Base-by-base conservation (phyloP, 2,888 invertebrate genomes). In the Xestia sexstrigata region DNA sequence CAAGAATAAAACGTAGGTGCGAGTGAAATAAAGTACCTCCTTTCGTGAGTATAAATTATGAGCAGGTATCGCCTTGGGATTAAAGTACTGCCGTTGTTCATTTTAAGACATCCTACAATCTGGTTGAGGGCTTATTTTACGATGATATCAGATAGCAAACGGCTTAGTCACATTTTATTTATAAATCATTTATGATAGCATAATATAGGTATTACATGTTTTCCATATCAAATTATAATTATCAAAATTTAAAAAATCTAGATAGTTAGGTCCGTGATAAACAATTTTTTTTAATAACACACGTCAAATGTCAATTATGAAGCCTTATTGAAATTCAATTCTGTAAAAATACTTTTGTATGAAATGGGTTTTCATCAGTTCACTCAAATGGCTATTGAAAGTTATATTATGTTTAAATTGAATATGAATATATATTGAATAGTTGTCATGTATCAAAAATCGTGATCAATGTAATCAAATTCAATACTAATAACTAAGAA, bases 91-190 rank as follows among this genome's bases (percentile, higher is more conserved):
- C 47, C 75, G 68, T 78, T 70, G 73, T 78, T 78, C 47, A 77
- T 78, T 76, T 82, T 78, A 84, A 79, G 72, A 68, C 72, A n/a
- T 63, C 39, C 42, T 70, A 63, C 78, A 84, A 78, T 84, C 72
- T 81, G 69, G 49, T 39, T 23, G 45, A 45, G 62, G 3, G n/a
- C 17, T 17, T 15, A 49, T 84, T 81, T 74, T 55, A 76, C 58
- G 35, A 74, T 58, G 26, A 76, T 66, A 69, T 69, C 58, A 70
- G 20, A 39, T 73, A 58, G 45, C 45, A 63, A 52, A 81, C 49
- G 55, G 60, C 74, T 63, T 63, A 58, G 26, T 39, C n/a, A 47
- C 52, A 45, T 8, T 55, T 65, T 69, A 45, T 58, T 72, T 65
- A 69, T 72, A 71, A 68, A 70, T 68, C 11, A 63, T 20, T 20